phyloP scores from a whole-genome alignment of 2,113 vertebrate genomes.

The Callaeas wilsoni region DNA sequence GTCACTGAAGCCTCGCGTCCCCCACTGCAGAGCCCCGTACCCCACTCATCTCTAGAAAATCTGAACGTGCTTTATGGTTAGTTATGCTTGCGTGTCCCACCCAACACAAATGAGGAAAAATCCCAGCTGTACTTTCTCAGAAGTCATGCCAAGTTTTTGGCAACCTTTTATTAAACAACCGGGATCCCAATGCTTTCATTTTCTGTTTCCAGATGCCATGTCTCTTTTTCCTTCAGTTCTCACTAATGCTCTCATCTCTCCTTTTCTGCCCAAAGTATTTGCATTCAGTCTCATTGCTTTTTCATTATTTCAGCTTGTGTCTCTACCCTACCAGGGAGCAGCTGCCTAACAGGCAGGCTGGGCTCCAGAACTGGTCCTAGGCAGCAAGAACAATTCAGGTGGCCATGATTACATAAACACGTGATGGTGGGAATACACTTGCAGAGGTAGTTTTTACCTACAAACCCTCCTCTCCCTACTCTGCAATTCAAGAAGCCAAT shows the following conservation, averaged over 20 bases:
- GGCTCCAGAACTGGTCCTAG: background rate
- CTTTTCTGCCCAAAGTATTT: background rate
- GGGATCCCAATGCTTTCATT: background rate
- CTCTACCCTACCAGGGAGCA: background rate
- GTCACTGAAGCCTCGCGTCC: fast-evolving
- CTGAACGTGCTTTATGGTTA: background rate
- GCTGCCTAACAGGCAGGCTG: background rate
- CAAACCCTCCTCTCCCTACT: background rate
- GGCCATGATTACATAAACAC: no score
- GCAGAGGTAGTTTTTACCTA: background rate
- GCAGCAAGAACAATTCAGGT: background rate
- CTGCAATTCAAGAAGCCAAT: background rate
- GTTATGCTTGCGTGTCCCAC: background rate
- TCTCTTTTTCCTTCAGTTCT: background rate
- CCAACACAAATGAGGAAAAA: background rate
- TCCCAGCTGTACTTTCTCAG: background rate
- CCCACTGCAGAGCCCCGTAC: background rate
- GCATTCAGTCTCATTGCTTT: background rate
- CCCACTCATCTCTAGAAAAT: background rate
- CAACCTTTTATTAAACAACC: background rate
- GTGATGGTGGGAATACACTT: background rate
- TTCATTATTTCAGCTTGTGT: background rate
- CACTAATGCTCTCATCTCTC: background rate
- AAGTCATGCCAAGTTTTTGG: background rate
- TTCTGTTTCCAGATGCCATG: background rate